phyloP scores from a whole-genome alignment of 2,113 vertebrate species.

The human (Homo sapiens) region GRCh38 chr7:100207001-100207500 shows the following conservation, averaged over 20 bases:
- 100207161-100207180: not conserved
- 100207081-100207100: not conserved
- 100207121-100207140: not conserved
- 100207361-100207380: not conserved
- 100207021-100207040: constrained; percentile 7
- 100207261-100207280: not conserved
- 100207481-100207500: not conserved
- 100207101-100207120: not conserved
- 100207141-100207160: not conserved
- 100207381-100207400: not conserved
- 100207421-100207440: not conserved
- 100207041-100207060: not conserved
- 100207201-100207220: not conserved
- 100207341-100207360: not conserved
- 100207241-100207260: not conserved
- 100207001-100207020: not conserved
- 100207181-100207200: not conserved
- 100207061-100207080: not conserved
- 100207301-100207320: not conserved
- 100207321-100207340: not conserved
- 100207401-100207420: not conserved
- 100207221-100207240: not conserved
- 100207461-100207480: not conserved
- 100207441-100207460: constrained; percentile 35
- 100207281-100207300: not conserved